Conservation (phyloP, 2,113 vertebrate species). For the Ctenodactylus gundi region DNA sequence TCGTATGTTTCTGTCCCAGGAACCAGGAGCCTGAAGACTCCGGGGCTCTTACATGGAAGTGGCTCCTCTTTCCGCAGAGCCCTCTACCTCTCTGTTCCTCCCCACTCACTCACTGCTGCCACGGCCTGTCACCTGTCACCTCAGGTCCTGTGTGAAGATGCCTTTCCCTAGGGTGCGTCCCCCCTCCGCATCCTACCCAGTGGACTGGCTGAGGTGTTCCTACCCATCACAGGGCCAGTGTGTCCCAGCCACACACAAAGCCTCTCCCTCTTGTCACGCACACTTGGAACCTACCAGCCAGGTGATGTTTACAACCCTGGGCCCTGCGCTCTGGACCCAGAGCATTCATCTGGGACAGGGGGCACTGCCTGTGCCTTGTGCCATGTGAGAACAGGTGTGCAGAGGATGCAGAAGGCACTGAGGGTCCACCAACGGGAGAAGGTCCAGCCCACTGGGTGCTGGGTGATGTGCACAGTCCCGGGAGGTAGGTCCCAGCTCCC, state of each 20-base stretch:
- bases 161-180: too few relatives aligned
- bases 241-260: too few relatives aligned
- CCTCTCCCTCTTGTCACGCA: too few relatives aligned
- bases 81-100: background rate
- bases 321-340: too few relatives aligned
- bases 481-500: constrained; percentile 55
- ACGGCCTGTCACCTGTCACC: background rate
- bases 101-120: background rate
- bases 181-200: too few relatives aligned
- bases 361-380: background rate
- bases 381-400: background rate
- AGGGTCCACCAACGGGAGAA: background rate
- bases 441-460: background rate
- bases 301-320: too few relatives aligned
- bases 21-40: background rate
- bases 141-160: background rate
- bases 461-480: background rate
- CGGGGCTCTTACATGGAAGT: background rate
- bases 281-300: too few relatives aligned
- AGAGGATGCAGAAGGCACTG: background rate
- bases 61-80: background rate
- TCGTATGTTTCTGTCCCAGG: background rate
- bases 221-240: too few relatives aligned
- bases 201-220: rapidly evolving
- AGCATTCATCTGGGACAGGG: too few relatives aligned